Base-by-base conservation (phyloP, 2,888 invertebrate species). In the Pollenia angustigena region DNA sequence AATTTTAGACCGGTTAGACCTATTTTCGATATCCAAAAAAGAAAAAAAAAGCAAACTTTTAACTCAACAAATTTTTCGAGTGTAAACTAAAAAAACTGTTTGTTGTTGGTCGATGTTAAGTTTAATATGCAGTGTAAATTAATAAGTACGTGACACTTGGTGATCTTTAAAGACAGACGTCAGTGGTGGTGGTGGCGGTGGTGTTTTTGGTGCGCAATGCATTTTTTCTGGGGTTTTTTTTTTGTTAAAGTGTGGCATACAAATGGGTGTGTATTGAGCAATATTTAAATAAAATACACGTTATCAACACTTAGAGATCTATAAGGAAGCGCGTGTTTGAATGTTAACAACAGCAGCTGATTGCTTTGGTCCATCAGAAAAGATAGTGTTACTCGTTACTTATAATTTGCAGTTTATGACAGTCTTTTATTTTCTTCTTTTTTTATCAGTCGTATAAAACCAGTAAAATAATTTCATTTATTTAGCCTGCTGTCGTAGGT, bases 101-200 rank as follows among this genome's bases (percentile, higher is more conserved):
- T 60, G 9, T 23, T 48, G 42, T 50, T 50, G 71, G 71, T 32
- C 69, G 69, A 71, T 76, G 76, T 66, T 80, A 52, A 72, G 44
- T 72, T 82, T 69, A 87, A 87, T 84, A 84, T 78, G 74, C 76
- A 78, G 78, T 74, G 81, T 81, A 87, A 84, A 87, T 84, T 87
- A 87, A 78, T 87, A 84, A 87, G 84, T 87, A 87, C 84, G 87
- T 87, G 87, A 87, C 87, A 84, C 78, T 78, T 74, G 84, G 81
- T 69, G 84, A 87, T 87, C 87, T 87, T 81, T 78, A 66, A 66
- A 60, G 84, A 86, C 71, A 56, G 48, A 60, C 60, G 18, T 18
- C 66, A n/a, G 54, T 40, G 46, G 71, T 52, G 78, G 40, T 79
- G 58, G 44, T 52, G 72, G 32, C 32, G 6, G 32, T 32, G 32